Evolutionary conservation across 2,888 invertebrate genomes (phyloP).

Genomic region (Tipula lateralis): DNA sequence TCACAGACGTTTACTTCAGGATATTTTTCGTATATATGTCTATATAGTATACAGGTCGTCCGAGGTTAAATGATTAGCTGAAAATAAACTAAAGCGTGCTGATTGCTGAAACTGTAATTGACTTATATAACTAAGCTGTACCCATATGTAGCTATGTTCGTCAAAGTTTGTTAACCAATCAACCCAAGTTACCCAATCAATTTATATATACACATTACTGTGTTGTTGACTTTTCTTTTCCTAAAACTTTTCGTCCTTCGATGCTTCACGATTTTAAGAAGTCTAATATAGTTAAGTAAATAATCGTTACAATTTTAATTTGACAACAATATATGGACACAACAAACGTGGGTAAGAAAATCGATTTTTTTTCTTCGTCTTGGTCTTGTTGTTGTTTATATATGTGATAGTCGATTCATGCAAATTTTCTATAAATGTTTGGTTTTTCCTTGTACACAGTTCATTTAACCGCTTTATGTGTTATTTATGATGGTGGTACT

Average conservation of each 20-base stretch:
- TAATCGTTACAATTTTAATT: not conserved
- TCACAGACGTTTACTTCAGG: not conserved
- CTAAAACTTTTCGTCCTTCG: not conserved
- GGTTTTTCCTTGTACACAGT: not conserved
- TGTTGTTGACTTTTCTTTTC: not conserved
- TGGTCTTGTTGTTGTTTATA: not conserved
- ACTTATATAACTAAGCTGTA: not conserved
- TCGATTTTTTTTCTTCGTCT: not conserved
- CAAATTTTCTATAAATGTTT: not conserved
- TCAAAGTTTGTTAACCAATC: not conserved
- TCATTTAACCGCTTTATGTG: not conserved
- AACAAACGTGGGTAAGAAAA: not conserved
- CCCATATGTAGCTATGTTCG: not conserved
- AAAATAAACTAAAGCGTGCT: not conserved
- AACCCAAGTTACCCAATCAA: not conserved
- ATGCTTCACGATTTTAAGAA: not conserved
- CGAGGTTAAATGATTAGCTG: not conserved
- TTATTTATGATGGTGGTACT: not conserved
- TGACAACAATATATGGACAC: not conserved
- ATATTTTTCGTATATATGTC: not conserved
- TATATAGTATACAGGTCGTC: too few relatives aligned
- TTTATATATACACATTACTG: not conserved
- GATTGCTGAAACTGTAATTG: not conserved
- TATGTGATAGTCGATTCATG: not conserved
- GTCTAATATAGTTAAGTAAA: not conserved